A percentile compares a stretch with the other conserved stretches of the same genome.
phyloP scores from a whole-genome alignment of 2,888 invertebrate species.

The Drosophila parthenogenetica region DNA sequence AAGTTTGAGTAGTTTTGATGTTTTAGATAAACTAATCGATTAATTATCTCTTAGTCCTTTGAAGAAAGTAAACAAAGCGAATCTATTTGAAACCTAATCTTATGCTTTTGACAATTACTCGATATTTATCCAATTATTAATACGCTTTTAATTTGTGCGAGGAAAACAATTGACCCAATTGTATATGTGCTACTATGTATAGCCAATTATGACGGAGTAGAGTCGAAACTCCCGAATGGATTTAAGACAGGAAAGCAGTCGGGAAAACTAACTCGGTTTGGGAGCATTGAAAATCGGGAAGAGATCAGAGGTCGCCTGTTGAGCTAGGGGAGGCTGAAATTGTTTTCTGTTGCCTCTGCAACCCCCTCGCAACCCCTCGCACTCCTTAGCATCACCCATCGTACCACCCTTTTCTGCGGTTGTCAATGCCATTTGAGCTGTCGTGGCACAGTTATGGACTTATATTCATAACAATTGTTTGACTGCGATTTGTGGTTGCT shows the following conservation, averaged over 20 bases:
- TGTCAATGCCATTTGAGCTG: constrained; percentile 45
- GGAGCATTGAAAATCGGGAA: neutral
- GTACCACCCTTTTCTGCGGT: neutral
- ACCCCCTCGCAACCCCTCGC: too few relatives aligned
- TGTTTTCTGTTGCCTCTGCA: too few relatives aligned
- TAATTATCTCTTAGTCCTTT: too few relatives aligned
- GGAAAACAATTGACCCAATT: neutral
- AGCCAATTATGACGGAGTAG: neutral
- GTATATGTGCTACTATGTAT: neutral
- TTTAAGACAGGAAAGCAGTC: neutral
- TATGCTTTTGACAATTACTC: neutral
- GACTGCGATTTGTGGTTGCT: constrained; percentile 20
- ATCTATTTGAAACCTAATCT: neutral
- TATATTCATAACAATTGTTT: constrained; percentile 53
- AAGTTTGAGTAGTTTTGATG: too few relatives aligned
- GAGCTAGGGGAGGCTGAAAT: neutral
- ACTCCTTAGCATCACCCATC: too few relatives aligned
- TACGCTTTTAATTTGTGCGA: neutral
- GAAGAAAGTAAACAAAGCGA: neutral
- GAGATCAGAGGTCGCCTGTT: constrained; percentile 20
- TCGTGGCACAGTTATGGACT: constrained; percentile 49
- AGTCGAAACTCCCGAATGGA: neutral
- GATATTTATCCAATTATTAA: neutral
- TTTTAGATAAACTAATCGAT: too few relatives aligned
- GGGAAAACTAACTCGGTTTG: too few relatives aligned